Evolutionary conservation across 2,797 vertebrate genomes (phyloP), one percentile per base, ranked within the genome.

Genomic region (Macropus fuliginosus): DNA sequence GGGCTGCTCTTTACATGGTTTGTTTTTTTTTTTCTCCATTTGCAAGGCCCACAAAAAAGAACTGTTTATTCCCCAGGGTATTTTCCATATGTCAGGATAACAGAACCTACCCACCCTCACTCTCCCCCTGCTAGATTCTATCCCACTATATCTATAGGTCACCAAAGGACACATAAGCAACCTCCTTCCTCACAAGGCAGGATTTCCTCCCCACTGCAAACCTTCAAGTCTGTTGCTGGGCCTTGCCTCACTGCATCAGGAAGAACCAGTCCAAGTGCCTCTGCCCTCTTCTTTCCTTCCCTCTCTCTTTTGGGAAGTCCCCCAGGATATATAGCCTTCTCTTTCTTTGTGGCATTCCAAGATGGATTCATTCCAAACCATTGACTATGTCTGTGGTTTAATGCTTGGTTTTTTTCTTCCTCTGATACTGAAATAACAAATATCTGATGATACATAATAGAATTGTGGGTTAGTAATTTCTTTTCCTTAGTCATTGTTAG

Each of bases 271-370:
- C 56, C 95, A 96, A 96, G 40, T 92, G 91, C 92, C 54, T 31
- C 90, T 94, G 91, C 8, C 14, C 1, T 95, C 66, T 40, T 96
- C 94, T 92, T 55, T n/a, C 66, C 34, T 96, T 95, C 90, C 55
- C 27, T 21, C 91, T 21, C 89, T 90, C 3, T 31, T 92, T 50
- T 81, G 90, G 55, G 59, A 34, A 55, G 59, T 89, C 56, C 27
- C 93, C 93, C 62, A 95, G 92, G 18, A 94, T 94, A 95, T 50
- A 5, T 28, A 27, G 29, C 91, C 54, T 91, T 12, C 13, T 93
- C 31, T 92, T 66, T 92, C 29, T 91, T 81, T 21, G n/a, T 94
- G 74, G 74, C 40, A 57, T 95, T 62, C 66, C 5, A 0, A 90
- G 56, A 56, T 89, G 93, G 55, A 91, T 92, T 62, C 90, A 28